phyloP scores from a whole-genome alignment of 2,797 vertebrate species.

The Ptychadena robeensis region DNA sequence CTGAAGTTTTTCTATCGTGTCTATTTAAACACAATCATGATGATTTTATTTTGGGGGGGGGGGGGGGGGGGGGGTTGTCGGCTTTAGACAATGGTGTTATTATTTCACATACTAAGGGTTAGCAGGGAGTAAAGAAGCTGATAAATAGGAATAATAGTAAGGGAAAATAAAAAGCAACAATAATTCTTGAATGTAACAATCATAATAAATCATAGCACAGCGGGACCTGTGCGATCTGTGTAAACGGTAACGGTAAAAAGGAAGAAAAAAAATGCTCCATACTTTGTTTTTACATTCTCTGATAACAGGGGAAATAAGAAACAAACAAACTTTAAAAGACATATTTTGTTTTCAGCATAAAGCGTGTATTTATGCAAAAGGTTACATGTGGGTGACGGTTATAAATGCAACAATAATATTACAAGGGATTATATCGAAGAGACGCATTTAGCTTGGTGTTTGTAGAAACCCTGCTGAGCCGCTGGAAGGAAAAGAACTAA shows the following conservation, averaged over 20 bases:
- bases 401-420: conserved; percentile 27
- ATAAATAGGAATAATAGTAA: conserved; percentile 56
- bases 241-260: conserved; percentile 23
- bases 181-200: conserved; percentile 57
- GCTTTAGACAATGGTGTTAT: neutral
- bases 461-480: conserved; percentile 4
- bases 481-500: conserved; percentile 4
- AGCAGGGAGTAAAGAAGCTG: conserved; percentile 52
- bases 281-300: conserved; percentile 29
- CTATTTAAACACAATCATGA: conserved; percentile 18
- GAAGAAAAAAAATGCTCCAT: conserved; percentile 12
- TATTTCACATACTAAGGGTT: conserved; percentile 47
- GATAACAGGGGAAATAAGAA: neutral
- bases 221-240: conserved; percentile 10
- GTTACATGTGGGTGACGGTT: conserved; percentile 28
- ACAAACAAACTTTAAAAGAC: conserved; percentile 7
- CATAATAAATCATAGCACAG: conserved; percentile 56
- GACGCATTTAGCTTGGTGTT: conserved; percentile 24
- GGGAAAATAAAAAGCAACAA: conserved; percentile 52
- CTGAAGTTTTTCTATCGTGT: neutral
- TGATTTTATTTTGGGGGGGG: neutral
- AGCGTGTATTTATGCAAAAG: conserved; percentile 1
- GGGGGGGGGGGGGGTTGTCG: no score
- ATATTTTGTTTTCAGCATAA: neutral
- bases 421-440: conserved; percentile 23